Base-by-base conservation (phyloP, 1,140 invertebrate genomes). In the Batillaria attramentaria region DNA sequence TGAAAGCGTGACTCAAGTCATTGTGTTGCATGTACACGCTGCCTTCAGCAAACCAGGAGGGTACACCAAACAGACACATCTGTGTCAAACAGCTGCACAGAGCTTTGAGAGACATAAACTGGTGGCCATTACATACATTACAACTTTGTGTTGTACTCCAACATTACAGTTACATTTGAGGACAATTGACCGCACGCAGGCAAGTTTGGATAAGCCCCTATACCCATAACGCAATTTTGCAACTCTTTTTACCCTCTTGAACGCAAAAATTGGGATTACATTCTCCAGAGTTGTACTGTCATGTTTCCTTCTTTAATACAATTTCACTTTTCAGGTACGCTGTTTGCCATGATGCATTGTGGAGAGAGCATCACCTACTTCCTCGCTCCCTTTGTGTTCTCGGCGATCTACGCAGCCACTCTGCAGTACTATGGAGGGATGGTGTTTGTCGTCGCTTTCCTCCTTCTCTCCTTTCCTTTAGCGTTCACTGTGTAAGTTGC, bases 311-410 rank as follows among this genome's bases (percentile, higher is more conserved):
- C 35, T 65, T 65, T n/a, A 31, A n/a, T n/a, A 10, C 33, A 3
- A n/a, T 43, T n/a, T n/a, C n/a, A n/a, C n/a, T 62, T 78, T 82
- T 35, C 80, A 89, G 88, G 88, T 72, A 84, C 85, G 41, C 75
- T 89, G 76, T 89, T 89, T 87, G 87, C 88, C 24, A 80, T 89
- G 84, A 89, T 89, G 88, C 88, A 89, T 79, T 89, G 86, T 85
- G 88, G 87, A 57, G 87, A 89, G 78, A 87, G 88, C 74, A 83
- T 89, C 46, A 87, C 86, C n/a, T 88, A 87, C 69, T 89, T 89
- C 72, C 79, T 89, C 35, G 87, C 87, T n/a, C 88, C 88, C 3
- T 82, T 89, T 54, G 84, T 85, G 77, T 89, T 89, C 83, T 86
- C 86, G 50, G 83, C 85, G 13, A 88, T 89, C 16, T 89, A 88